These are phyloP conservation scores for Aproaerema taeniolella DNA, from an alignment of 2,888 invertebrate genomes.

Conservation along the genomic window DNA sequence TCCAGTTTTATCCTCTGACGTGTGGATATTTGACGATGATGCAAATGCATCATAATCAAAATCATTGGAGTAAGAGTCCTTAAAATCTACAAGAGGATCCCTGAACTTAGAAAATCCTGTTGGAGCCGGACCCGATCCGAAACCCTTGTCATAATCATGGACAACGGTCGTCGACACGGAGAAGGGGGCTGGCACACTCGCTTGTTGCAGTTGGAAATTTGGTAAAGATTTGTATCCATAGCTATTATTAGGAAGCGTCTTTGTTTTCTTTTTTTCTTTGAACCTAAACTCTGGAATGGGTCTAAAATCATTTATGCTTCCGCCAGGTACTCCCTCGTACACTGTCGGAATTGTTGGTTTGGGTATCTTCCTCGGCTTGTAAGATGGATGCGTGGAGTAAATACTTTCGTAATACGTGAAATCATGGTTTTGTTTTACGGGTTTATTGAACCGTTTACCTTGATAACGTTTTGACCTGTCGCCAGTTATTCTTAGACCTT, in stretches of 20 bases:
- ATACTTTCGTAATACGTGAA: slow-evolving; percentile 65
- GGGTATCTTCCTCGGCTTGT: slow-evolving; percentile 35
- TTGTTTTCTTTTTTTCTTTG: slow-evolving; percentile 38
- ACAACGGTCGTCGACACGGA: slow-evolving; percentile 54
- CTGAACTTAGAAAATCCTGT: slow-evolving; percentile 41
- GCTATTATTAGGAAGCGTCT: slow-evolving; percentile 30
- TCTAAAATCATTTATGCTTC: slow-evolving; percentile 41
- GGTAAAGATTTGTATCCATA: slow-evolving; percentile 34
- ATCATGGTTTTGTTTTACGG: slow-evolving; percentile 42
- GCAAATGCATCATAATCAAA: slow-evolving; percentile 56
- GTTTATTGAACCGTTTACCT: slow-evolving; percentile 35
- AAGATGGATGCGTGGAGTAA: slow-evolving; percentile 32
- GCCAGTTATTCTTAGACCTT: slow-evolving; percentile 48
- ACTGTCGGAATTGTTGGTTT: slow-evolving; percentile 35
- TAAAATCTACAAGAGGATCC: slow-evolving; percentile 48
- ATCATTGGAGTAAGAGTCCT: slow-evolving; percentile 48
- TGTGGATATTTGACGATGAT: slow-evolving; percentile 50
- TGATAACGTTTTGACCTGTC: slow-evolving; percentile 33
- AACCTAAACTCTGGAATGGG: slow-evolving; percentile 45
- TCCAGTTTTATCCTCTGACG: slow-evolving; percentile 43
- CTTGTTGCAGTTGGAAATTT: slow-evolving; percentile 42
- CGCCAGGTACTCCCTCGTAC: slow-evolving; percentile 29
- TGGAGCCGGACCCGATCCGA: slow-evolving; percentile 25
- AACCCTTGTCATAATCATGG: slow-evolving; percentile 55
- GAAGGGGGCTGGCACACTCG: slow-evolving; percentile 47